Evolutionary conservation across 2,113 vertebrate genomes (phyloP).

Genomic region (Ptilonorhynchus violaceus): DNA sequence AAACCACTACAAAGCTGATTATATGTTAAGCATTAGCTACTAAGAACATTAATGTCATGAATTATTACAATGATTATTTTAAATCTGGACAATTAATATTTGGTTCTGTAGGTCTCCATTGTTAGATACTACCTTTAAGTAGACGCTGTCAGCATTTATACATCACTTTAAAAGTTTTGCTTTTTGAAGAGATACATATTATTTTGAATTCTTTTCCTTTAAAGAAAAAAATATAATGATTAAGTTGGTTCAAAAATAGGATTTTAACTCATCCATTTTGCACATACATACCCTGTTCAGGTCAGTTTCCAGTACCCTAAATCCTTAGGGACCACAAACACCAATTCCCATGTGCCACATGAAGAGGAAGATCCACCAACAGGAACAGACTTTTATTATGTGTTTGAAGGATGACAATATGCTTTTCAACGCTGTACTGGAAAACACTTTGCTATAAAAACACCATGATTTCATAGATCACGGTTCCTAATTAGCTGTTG

Average conservation of each 20-base stretch:
- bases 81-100: neutral
- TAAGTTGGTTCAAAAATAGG: neutral
- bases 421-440: neutral
- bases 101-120: neutral
- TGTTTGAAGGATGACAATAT: neutral
- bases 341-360: fast-evolving
- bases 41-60: neutral
- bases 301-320: neutral
- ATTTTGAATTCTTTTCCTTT: neutral
- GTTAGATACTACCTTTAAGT: neutral
- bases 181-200: neutral
- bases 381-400: neutral
- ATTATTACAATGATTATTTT: neutral
- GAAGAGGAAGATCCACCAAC: neutral
- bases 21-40: neutral
- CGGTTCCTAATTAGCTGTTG: neutral
- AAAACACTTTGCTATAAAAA: neutral
- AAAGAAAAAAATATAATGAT: neutral
- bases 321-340: neutral
- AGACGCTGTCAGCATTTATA: neutral
- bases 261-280: neutral
- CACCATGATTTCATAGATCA: fast-evolving
- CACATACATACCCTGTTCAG: neutral
- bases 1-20: neutral
- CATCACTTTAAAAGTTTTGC: neutral